Evolutionary conservation across 2,888 invertebrate genomes (phyloP).

Genomic region (Spodoptera exigua): DNA sequence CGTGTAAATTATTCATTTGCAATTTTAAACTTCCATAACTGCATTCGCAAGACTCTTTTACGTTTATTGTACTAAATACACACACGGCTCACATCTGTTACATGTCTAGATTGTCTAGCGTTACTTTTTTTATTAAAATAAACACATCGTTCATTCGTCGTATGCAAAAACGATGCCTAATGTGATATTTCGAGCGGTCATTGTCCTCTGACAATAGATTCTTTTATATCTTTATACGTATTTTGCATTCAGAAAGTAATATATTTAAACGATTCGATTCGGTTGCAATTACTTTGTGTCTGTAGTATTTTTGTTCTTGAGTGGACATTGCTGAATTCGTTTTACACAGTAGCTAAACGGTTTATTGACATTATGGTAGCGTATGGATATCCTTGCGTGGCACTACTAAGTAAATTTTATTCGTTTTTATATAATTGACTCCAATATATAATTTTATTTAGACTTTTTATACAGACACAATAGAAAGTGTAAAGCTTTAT

Average conservation of each 20-base stretch:
- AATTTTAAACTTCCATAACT: too few relatives aligned
- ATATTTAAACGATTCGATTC: slow-evolving; percentile 22
- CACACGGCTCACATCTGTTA: slow-evolving; percentile 42
- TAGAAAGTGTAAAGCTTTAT: background rate
- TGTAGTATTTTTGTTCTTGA: slow-evolving; percentile 11
- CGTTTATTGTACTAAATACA: slow-evolving; percentile 17
- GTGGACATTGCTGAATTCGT: slow-evolving; percentile 7
- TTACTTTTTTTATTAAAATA: slow-evolving; percentile 49
- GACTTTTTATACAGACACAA: too few relatives aligned
- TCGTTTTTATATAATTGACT: too few relatives aligned
- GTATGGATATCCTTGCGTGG: too few relatives aligned
- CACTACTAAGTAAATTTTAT: too few relatives aligned
- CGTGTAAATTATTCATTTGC: too few relatives aligned
- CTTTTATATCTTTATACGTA: slow-evolving; percentile 13
- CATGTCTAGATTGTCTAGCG: slow-evolving; percentile 30
- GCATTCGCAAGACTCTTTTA: slow-evolving; percentile 7
- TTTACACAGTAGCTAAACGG: background rate
- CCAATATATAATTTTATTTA: too few relatives aligned
- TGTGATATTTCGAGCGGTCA: slow-evolving; percentile 46
- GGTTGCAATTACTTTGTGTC: slow-evolving; percentile 20
- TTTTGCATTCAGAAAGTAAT: slow-evolving; percentile 25
- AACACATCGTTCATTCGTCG: slow-evolving; percentile 31
- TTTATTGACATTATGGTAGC: background rate
- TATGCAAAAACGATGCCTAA: slow-evolving; percentile 34
- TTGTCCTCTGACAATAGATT: slow-evolving; percentile 44